phyloP scores from a whole-genome alignment of 1,140 invertebrate genomes.

The Himalopsyche phryganea region DNA sequence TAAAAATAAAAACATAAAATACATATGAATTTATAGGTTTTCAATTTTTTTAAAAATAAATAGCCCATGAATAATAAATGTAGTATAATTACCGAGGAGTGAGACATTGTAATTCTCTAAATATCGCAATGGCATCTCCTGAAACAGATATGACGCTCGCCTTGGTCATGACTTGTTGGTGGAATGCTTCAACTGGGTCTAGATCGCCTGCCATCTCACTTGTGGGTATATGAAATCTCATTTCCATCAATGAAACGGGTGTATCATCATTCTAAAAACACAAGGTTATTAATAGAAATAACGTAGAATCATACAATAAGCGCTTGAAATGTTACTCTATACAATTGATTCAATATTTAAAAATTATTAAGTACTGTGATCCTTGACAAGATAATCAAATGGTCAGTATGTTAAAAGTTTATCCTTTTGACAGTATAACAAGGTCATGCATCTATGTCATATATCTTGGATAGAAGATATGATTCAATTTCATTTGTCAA shows the following conservation, averaged over 20 bases:
- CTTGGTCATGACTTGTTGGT: conserved; percentile 93
- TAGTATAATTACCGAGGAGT: conserved; percentile 78
- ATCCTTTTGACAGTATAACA: no score
- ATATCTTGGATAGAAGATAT: no score
- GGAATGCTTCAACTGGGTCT: conserved; percentile 93
- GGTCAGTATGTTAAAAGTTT: no score
- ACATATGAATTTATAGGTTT: not conserved
- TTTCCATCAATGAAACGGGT: conserved; percentile 93
- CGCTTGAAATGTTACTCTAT: not conserved
- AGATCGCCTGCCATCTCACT: conserved; percentile 77
- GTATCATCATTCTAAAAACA: conserved; percentile 89
- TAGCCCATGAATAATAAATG: no score
- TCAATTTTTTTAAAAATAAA: no score
- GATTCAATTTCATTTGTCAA: no score
- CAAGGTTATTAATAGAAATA: no score
- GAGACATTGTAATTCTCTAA: conserved; percentile 95
- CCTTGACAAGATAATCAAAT: no score
- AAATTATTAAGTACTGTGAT: not conserved
- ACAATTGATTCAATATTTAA: not conserved
- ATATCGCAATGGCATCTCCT: conserved; percentile 96
- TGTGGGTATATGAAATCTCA: conserved; percentile 95
- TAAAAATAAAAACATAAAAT: conserved; percentile 50
- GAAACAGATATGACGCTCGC: conserved; percentile 97
- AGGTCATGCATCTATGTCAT: no score
- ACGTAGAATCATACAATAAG: no score